Percentiles rank a stretch among this genome's conserved stretches.
These are phyloP conservation scores for Aegotheles bennettii DNA, from an alignment of 2,113 vertebrate genomes.

Conservation along the genomic window DNA sequence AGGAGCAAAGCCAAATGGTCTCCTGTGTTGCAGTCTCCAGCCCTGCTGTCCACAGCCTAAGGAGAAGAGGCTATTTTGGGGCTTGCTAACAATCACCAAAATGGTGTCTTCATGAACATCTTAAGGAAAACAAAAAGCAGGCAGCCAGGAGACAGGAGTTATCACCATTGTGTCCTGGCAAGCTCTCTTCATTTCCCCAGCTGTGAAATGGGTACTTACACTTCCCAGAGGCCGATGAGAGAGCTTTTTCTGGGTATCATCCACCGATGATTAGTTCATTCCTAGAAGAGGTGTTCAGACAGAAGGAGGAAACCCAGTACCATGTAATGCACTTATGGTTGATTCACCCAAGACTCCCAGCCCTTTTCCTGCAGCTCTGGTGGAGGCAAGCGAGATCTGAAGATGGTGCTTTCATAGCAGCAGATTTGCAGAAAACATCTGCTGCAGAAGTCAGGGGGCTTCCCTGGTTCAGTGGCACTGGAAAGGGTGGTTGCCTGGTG, in stretches of 20 bases:
- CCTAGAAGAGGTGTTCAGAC: neutral
- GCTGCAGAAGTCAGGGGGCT: neutral
- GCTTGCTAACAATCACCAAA: neutral
- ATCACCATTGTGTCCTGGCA: neutral
- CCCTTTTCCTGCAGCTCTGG: neutral
- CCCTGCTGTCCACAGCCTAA: neutral
- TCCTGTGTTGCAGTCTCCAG: neutral
- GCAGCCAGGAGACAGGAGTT: neutral
- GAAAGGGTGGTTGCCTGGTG: neutral
- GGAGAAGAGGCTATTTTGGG: neutral
- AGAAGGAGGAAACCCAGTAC: neutral
- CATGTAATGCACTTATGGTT: rapidly evolving
- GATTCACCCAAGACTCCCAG: neutral
- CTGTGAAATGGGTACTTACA: neutral
- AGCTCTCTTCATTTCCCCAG: neutral
- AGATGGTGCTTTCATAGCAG: neutral
- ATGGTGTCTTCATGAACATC: neutral
- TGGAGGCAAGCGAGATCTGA: neutral
- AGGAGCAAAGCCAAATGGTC: neutral
- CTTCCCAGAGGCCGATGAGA: neutral
- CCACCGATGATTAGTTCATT: neutral
- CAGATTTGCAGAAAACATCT: neutral
- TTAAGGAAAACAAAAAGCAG: neutral
- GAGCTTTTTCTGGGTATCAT: neutral
- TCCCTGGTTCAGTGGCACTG: neutral